Evolutionary conservation across 2,113 vertebrate genomes (phyloP), one percentile per base, ranked within the genome.

Genomic region (Herpetotheres cachinnans): DNA sequence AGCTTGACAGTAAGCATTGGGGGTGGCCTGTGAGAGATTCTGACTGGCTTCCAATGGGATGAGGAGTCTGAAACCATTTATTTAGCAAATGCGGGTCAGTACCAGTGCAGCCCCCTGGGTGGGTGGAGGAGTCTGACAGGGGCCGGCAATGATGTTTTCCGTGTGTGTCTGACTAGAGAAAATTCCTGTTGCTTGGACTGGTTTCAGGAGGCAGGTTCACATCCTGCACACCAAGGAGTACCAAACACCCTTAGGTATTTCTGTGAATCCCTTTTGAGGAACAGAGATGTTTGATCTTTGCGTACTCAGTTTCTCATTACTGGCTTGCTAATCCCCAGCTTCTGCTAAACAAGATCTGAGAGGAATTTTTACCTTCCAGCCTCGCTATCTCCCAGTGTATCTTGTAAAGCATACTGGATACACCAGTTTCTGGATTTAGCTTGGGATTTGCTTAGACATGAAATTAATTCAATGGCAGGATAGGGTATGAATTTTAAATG

Each of bases 281-380:
- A 38, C 27, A 30, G 65, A 79, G 56, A 15, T 71, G 54, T 67
- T 94, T 71, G 59, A 76, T 94, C 77, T 65, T 67, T 46, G 44
- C 21, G 2, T 42, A 2, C 36, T 69, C 20, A 1, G 7, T 79
- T 71, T 72, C 87, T 93, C 40, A 16, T 87, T 59, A 30, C 40
- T 20, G 25, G 3, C 8, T 90, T 26, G 46, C 62, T 94, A 69
- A 87, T 91, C 87, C 79, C 49, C 73, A 56, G 70, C 78, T 87
- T 89, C 72, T 87, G 30, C 93, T 86, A 17, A 94, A 82, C 70
- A 89, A 76, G 54, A 80, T 56, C 52, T 11, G 52, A 87, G 42
- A 71, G 56, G 81, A 93, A 76, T 63, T 89, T 96, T 89, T 84
- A 74, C 78, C 61, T 91, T 86, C 73, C 21, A 89, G 91, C 73